Percentiles rank a stretch among this genome's conserved stretches.
phyloP scores from a whole-genome alignment of 1,140 invertebrate genomes.

The Macrobrachium rosenbergii region DNA sequence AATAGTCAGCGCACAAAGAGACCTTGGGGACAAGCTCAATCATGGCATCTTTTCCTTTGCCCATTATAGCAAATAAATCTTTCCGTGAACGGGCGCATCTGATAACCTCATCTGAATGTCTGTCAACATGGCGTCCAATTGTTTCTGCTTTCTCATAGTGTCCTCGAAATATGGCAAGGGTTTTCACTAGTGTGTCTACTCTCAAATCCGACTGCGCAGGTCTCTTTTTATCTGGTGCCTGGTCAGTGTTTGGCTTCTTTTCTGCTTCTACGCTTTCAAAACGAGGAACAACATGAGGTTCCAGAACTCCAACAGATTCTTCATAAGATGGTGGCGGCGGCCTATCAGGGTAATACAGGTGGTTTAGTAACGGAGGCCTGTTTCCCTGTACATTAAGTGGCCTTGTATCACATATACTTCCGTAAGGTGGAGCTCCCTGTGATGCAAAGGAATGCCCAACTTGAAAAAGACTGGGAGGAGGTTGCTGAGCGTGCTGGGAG shows the following conservation, averaged over 20 bases:
- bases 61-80: constrained; percentile 40
- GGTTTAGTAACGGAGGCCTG: too few species aligned
- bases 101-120: neutral
- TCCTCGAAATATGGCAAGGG: constrained; percentile 25
- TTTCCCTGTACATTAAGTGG: too few species aligned
- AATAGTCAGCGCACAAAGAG: constrained; percentile 23
- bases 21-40: constrained; percentile 48
- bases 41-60: neutral
- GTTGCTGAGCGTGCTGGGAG: too few species aligned
- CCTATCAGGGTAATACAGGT: neutral
- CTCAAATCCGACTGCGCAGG: neutral
- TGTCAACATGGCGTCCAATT: constrained; percentile 12
- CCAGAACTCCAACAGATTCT: neutral
- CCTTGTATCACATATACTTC: too few species aligned
- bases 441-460: too few species aligned
- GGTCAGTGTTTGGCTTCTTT: neutral
- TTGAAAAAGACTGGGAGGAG: too few species aligned
- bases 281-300: neutral
- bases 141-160: constrained; percentile 20
- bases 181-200: constrained; percentile 28
- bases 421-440: too few species aligned
- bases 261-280: too few species aligned
- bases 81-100: constrained; percentile 2
- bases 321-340: constrained; percentile 6
- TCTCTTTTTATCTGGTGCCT: too few species aligned